These are phyloP conservation scores for Pelodiscus sinensis DNA, from an alignment of 2,113 vertebrate species.

Conservation along the genomic window DNA sequence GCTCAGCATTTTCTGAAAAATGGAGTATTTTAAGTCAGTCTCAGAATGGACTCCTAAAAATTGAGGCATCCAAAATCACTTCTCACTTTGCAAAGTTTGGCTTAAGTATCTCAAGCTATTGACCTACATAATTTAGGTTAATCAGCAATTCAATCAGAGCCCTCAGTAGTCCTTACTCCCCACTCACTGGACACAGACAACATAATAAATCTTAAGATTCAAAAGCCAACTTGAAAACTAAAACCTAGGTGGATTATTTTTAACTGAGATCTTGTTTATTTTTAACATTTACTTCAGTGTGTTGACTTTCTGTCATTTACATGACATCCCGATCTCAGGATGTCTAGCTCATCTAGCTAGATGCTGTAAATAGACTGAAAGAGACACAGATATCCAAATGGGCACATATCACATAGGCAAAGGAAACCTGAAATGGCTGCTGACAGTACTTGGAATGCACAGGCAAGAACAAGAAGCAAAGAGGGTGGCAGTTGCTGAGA, in stretches of 20 bases:
- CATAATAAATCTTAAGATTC: not conserved
- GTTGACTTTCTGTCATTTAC: not conserved
- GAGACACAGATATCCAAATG: not conserved
- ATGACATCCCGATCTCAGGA: not conserved
- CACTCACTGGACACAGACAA: not conserved
- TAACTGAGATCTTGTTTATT: not conserved
- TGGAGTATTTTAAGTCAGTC: not conserved
- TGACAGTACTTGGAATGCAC: conserved; percentile 34
- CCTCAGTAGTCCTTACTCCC: not conserved
- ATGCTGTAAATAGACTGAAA: not conserved
- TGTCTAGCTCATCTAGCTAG: not conserved
- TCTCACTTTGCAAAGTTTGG: not conserved
- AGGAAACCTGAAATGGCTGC: conserved; percentile 36
- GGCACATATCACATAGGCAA: conserved; percentile 10
- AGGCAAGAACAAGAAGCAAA: conserved; percentile 42
- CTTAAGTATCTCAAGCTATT: not conserved
- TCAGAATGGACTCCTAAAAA: not conserved
- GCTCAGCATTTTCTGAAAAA: not conserved
- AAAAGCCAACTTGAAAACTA: not conserved
- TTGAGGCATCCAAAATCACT: not conserved
- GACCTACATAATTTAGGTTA: not conserved
- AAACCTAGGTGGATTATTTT: fast-evolving
- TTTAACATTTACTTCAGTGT: not conserved
- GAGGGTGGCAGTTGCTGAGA: not conserved
- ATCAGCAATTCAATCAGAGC: not conserved